Evolutionary conservation across 2,113 vertebrate species (phyloP).

Genomic region (Elanoides forficatus): DNA sequence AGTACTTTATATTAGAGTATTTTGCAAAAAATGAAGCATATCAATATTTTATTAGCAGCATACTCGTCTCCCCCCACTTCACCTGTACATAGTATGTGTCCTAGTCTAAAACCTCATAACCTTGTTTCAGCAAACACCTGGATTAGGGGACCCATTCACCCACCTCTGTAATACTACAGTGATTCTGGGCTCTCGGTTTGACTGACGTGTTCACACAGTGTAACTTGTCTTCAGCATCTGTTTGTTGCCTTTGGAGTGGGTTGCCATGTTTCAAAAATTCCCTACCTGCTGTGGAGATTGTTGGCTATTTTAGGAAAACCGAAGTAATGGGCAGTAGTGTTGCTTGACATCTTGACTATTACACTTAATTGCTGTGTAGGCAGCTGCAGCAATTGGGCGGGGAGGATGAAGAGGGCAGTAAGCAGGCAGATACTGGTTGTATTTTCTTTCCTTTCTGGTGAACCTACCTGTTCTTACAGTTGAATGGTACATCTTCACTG

Average conservation of each 20-base stretch:
- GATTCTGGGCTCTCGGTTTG: not conserved
- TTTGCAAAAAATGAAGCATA: not conserved
- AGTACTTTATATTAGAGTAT: not conserved
- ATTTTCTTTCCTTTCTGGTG: not conserved
- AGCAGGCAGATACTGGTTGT: not conserved
- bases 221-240: not conserved
- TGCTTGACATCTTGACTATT: conserved; percentile 34
- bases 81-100: not conserved
- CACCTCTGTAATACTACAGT: not conserved
- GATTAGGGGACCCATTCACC: not conserved
- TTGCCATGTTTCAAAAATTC: not conserved
- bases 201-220: not conserved
- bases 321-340: conserved; percentile 22
- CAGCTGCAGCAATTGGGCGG: not conserved
- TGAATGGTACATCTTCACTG: not conserved
- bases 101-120: not conserved
- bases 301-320: not conserved
- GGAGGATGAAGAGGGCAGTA: not conserved
- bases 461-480: not conserved
- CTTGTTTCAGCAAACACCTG: not conserved
- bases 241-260: conserved; percentile 10
- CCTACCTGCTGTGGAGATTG: not conserved
- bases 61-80: not conserved
- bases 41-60: not conserved
- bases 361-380: conserved; percentile 28